Conservation (phyloP, 2,888 invertebrate species). For the Nemotelus nigrinus region DNA sequence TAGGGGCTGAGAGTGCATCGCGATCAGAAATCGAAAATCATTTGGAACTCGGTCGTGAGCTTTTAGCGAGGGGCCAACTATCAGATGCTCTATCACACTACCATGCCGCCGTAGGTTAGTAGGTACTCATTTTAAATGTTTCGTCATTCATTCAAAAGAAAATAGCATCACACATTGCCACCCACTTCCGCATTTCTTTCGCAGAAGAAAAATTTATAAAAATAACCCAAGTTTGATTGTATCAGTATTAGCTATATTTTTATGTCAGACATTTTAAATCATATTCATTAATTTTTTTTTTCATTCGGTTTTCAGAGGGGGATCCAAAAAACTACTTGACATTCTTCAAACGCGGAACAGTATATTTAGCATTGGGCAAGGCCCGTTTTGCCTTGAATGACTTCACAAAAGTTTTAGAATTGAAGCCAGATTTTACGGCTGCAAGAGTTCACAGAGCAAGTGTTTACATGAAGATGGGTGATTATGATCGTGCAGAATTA, state of each 20-base stretch:
- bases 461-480: constrained; percentile 89
- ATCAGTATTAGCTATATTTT: no score
- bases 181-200: neutral
- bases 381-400: constrained; percentile 95
- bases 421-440: constrained; percentile 94
- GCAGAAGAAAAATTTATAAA: neutral
- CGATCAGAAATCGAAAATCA: constrained; percentile 89
- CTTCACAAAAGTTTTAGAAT: constrained; percentile 88
- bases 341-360: constrained; percentile 94
- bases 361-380: constrained; percentile 94
- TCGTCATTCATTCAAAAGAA: neutral
- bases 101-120: constrained; percentile 94
- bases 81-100: constrained; percentile 97
- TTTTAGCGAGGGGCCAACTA: constrained; percentile 91
- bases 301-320: constrained; percentile 76
- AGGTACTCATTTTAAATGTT: neutral
- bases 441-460: constrained; percentile 87
- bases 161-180: neutral
- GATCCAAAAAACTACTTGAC: constrained; percentile 96
- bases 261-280: neutral
- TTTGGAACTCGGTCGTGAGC: constrained; percentile 91
- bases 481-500: constrained; percentile 80
- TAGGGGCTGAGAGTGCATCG: constrained; percentile 73
- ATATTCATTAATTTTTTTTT: constrained; percentile 9
- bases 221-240: no score